A percentile compares a stretch with the other conserved stretches of the same genome.
These are phyloP conservation scores for Saxidomus purpurata DNA, from an alignment of 1,140 invertebrate genomes.

Conservation along the genomic window DNA sequence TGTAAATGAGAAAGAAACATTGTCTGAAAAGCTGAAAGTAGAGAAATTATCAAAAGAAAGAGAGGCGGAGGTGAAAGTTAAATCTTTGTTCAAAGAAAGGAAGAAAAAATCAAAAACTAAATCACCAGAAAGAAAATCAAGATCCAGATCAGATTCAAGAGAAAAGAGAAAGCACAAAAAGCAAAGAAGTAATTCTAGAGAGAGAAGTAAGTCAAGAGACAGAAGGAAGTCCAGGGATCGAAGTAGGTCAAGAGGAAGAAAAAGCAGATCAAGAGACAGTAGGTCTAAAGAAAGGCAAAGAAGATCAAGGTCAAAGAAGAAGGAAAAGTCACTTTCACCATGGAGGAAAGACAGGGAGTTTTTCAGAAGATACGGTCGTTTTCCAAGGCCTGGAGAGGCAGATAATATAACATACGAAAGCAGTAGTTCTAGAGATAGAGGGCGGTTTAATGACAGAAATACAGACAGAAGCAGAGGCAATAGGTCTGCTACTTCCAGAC, in stretches of 20 bases:
- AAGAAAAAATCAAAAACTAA: constrained; percentile 50
- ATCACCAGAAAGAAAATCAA: constrained; percentile 12
- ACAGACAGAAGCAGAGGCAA: constrained; percentile 22
- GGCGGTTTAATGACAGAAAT: constrained; percentile 51
- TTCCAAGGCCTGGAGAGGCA: constrained; percentile 42
- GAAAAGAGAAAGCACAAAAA: constrained; percentile 45
- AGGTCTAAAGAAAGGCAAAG: constrained; percentile 20
- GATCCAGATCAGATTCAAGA: constrained; percentile 45
- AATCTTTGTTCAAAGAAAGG: constrained; percentile 44
- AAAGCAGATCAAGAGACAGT: constrained; percentile 51
- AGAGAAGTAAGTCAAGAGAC: constrained; percentile 26
- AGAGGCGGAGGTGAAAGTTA: not conserved
- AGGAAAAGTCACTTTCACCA: constrained; percentile 42
- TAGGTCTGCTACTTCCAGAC: not conserved
- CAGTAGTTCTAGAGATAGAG: constrained; percentile 48
- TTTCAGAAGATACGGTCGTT: constrained; percentile 21
- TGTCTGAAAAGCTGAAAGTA: not conserved
- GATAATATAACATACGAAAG: constrained; percentile 6
- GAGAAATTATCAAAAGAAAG: constrained; percentile 38
- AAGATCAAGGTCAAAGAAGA: constrained; percentile 28
- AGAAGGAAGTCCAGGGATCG: constrained; percentile 34
- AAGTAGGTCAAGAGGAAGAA: constrained; percentile 53
- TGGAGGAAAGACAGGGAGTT: constrained; percentile 58
- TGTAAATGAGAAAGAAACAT: not conserved
- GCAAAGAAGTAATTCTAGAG: constrained; percentile 30